Evolutionary conservation across 2,888 invertebrate genomes (phyloP).

Genomic region (Himalopsyche japonica): DNA sequence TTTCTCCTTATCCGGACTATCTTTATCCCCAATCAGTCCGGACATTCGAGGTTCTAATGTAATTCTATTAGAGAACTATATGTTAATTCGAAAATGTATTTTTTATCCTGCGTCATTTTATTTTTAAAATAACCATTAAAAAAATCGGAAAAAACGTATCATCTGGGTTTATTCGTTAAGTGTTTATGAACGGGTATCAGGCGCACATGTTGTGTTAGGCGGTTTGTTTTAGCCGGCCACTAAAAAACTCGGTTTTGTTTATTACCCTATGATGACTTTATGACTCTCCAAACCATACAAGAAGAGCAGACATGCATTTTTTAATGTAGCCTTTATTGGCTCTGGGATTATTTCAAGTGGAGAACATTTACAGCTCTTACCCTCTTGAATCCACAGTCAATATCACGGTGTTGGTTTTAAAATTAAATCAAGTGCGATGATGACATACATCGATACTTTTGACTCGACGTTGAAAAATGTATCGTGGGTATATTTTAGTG

Average conservation of each 20-base stretch:
- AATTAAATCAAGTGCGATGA: background rate
- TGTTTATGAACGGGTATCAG: slow-evolving; percentile 11
- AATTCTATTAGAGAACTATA: no score
- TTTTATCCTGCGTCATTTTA: no score
- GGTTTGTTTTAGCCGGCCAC: slow-evolving; percentile 19
- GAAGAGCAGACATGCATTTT: slow-evolving; percentile 13
- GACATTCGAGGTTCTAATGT: no score
- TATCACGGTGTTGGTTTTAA: background rate
- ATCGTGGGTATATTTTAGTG: no score
- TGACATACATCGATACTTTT: background rate
- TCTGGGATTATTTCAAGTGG: background rate
- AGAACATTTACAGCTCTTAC: background rate
- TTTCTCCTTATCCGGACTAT: no score
- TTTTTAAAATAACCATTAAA: no score
- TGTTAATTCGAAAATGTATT: no score
- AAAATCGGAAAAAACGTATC: no score
- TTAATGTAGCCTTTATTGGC: slow-evolving; percentile 26
- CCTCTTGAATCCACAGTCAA: background rate
- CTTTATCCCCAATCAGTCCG: no score
- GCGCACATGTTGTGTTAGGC: slow-evolving; percentile 13
- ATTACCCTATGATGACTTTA: slow-evolving; percentile 29
- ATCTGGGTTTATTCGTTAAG: background rate
- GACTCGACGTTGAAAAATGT: background rate
- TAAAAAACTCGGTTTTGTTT: slow-evolving; percentile 28
- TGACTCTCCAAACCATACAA: slow-evolving; percentile 8